Evolutionary conservation across 2,888 invertebrate species (phyloP), one percentile per base, ranked within the genome.

Genomic region (Calameuta pallipes): DNA sequence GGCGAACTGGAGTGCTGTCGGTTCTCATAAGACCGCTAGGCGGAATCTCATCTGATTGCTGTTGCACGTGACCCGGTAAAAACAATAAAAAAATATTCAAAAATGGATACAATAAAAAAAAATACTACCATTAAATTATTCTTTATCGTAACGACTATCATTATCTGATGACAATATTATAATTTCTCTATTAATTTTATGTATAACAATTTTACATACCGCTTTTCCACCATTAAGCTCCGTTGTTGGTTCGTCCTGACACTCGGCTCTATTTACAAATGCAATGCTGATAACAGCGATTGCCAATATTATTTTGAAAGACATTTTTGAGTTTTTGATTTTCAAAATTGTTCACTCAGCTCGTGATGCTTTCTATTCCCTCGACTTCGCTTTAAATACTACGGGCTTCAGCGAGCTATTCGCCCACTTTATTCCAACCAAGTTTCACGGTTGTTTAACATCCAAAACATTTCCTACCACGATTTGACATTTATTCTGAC

Each of bases 191-290:
- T 56, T 56, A 23, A 56, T 23, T 13, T 36, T 36, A 36, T 15
- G 6, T 23, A 56, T 9, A 15, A 9, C 0, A 9, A 9, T 56
- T 1, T 56, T 0, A 23, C 56, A 23, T 56, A 56, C 56, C 56
- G 9, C 9, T 56, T 56, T 56, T 1, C 2, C 56, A 56, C 23
- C 23, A 9, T 56, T 23, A 23, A 31, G 31, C 31, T 0, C 23
- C 56, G 56, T 23, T 23, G 56, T 23, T 9, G 56, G 12, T 75
- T 56, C 75, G 4, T 75, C 33, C 23, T n/a, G 37, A 68, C 36
- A 15, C 15, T 78, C 75, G 69, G 75, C 75, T 23, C 37, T 78
- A 31, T 33, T 74, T 36, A 37, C 78, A 69, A 78, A 23, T 23
- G 70, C 75, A 31, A 75, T 68, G 31, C 78, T 31, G 70, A 74